Conservation (phyloP, 1,140 invertebrate genomes). For the Lysiphlebus fabarum region DNA sequence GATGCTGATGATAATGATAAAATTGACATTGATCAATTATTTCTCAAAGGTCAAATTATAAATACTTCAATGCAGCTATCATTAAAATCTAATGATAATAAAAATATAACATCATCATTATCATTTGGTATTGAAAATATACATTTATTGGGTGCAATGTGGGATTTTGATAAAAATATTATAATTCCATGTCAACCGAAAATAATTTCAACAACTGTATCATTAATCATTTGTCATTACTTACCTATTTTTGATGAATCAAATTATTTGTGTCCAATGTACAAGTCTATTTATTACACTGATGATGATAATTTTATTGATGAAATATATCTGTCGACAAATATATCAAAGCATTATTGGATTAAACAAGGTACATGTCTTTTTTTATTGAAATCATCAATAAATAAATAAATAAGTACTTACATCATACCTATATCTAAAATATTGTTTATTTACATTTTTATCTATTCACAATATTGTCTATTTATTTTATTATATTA, state of each 20-base stretch:
- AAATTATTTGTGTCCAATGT: constrained; percentile 76
- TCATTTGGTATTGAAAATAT: no score
- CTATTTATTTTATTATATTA: no score
- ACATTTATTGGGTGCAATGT: no score
- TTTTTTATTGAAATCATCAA: constrained; percentile 48
- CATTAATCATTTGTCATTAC: constrained; percentile 22
- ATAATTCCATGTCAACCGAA: constrained; percentile 49
- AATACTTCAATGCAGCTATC: constrained; percentile 40
- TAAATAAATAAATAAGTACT: no score
- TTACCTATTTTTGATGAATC: no score
- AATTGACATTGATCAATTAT: constrained; percentile 52
- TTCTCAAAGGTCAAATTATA: constrained; percentile 38
- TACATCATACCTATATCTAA: no score
- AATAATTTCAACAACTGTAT: constrained; percentile 53
- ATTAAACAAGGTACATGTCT: constrained; percentile 81
- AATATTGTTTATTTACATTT: no score
- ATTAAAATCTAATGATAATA: not conserved
- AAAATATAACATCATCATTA: no score
- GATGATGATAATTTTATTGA: constrained; percentile 76
- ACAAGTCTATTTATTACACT: constrained; percentile 71
- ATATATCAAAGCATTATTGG: constrained; percentile 73
- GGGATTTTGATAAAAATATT: no score
- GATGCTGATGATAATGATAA: constrained; percentile 64
- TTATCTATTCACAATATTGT: no score
- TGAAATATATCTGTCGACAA: constrained; percentile 68